A percentile compares a stretch with the other conserved stretches of the same genome.
Conservation (phyloP, 2,113 vertebrate species). For the Euleptes europaea region DNA sequence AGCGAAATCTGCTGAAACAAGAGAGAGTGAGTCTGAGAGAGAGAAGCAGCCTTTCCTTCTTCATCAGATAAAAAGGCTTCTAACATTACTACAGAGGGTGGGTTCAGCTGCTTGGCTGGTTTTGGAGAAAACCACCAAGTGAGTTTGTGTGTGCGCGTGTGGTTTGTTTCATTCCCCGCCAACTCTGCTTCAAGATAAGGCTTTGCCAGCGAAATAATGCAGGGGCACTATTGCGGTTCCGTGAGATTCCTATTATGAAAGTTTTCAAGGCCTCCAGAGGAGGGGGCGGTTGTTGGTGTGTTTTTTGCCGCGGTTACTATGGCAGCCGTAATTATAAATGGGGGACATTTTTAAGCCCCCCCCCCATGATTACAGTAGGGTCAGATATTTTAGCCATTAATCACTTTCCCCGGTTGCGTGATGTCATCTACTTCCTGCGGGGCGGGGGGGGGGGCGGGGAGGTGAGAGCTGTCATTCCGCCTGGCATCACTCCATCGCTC, state of each 20-base stretch:
- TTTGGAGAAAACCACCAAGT: background rate
- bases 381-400: constrained; percentile 8
- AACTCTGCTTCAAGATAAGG: constrained; percentile 12
- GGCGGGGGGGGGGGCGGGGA: too few species aligned
- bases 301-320: constrained; percentile 67
- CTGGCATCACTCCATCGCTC: background rate
- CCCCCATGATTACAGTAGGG: constrained; percentile 44
- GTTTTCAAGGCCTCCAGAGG: constrained; percentile 44
- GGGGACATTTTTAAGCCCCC: constrained; percentile 42
- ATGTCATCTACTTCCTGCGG: background rate
- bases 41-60: background rate
- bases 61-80: background rate
- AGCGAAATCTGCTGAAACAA: background rate
- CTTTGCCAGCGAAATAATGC: background rate
- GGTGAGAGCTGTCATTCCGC: background rate
- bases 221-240: constrained; percentile 15
- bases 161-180: background rate
- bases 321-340: constrained; percentile 49
- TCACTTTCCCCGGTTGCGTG: background rate
- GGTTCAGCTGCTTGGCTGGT: background rate
- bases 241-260: constrained; percentile 39
- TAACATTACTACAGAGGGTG: background rate
- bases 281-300: constrained; percentile 51
- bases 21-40: too few species aligned
- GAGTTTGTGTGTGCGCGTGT: fast-evolving